Evolutionary conservation across 2,888 invertebrate genomes (phyloP), one percentile per base, ranked within the genome.

Genomic region (Eudemis profundana): DNA sequence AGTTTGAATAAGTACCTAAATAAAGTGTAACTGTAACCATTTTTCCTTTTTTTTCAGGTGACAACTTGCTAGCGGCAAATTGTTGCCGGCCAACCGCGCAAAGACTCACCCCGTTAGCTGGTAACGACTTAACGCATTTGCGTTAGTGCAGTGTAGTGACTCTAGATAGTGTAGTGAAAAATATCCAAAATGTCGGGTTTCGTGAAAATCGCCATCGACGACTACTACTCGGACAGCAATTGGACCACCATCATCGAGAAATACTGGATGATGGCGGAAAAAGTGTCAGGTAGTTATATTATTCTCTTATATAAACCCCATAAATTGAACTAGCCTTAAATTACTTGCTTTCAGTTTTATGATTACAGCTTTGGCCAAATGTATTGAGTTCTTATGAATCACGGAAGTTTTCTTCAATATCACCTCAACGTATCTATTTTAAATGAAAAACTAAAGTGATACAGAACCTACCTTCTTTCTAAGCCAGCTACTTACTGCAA

Each of bases 251-350:
- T 94, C 69, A 93, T 95, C 53, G 94, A 95, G 78, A 94, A 95
- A 84, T 96, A 96, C 78, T 95, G 95, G 89, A 93, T 94, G 82
- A 91, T 95, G 71, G 94, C 96, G 42, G 95, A 95, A 82, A 93
- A 94, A 84, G 95, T 95, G 71, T 95, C 95, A 87, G 96, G 96
- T 96, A 92, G 88, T 56, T 70, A 33, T 64, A 46, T 36, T 33
- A 3, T 57, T 69, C 47, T 67, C 65, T 33, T 54, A 21, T 8
- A 2, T 33, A 10, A 33, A 5, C 8, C 33, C 33, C 10, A 33
- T n/a, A n/a, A n/a, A n/a, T n/a, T n/a, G n/a, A n/a, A n/a, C n/a
- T n/a, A n/a, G n/a, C n/a, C n/a, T n/a, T n/a, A n/a, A n/a, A n/a
- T n/a, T n/a, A n/a, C n/a, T n/a, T n/a, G n/a, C n/a, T n/a, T n/a